Conservation (phyloP, 2,113 vertebrate genomes). For the Pygoscelis antarcticus region DNA sequence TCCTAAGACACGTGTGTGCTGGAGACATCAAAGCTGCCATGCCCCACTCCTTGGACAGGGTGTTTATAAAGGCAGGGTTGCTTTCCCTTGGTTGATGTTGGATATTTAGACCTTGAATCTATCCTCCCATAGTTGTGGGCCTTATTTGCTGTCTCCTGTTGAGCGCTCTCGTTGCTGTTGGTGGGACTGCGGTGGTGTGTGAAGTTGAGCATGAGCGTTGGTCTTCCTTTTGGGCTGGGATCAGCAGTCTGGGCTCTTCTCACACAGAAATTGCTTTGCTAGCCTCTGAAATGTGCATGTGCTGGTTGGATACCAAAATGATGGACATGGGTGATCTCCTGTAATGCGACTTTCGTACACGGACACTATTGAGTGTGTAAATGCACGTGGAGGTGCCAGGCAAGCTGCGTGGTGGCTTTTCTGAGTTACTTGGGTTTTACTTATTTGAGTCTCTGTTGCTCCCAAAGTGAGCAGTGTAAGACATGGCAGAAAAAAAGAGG, state of each 20-base stretch:
- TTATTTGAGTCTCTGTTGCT: not conserved
- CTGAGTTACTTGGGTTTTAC: not conserved
- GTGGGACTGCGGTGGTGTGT: not conserved
- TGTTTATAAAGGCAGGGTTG: not conserved
- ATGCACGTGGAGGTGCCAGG: accelerated
- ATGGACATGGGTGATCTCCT: not conserved
- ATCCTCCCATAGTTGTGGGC: not conserved
- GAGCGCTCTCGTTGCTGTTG: accelerated
- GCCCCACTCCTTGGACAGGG: accelerated
- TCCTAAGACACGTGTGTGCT: accelerated
- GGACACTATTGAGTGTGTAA: accelerated
- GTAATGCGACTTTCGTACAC: accelerated
- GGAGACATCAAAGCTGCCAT: not conserved
- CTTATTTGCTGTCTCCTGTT: not conserved
- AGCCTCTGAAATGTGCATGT: accelerated
- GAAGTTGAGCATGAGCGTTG: not conserved
- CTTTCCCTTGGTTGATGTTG: not conserved
- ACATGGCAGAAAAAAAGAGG: not conserved
- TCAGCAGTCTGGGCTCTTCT: not conserved
- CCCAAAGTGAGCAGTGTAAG: not conserved
- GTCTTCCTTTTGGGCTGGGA: too few relatives aligned
- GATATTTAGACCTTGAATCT: not conserved
- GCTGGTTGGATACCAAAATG: not conserved
- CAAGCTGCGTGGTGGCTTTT: not conserved
- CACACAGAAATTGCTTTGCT: not conserved